These are phyloP conservation scores for Xerus inauris DNA, from an alignment of 2,113 vertebrate species.

Conservation along the genomic window DNA sequence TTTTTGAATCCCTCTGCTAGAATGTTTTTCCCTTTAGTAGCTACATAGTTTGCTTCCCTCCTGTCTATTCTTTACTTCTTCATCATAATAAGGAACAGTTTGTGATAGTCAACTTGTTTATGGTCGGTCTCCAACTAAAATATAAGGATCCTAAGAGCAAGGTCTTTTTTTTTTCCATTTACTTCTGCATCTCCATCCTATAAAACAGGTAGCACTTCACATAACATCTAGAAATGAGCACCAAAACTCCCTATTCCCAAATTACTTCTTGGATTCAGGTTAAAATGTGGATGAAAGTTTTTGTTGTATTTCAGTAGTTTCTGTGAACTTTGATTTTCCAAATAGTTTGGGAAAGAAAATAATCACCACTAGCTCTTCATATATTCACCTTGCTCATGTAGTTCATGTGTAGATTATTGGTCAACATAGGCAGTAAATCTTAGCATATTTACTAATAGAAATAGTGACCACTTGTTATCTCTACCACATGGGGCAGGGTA, in stretches of 20 bases:
- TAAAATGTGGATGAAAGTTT: not conserved
- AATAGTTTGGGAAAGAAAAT: not conserved
- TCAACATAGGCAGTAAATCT: not conserved
- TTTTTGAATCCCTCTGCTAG: conserved; percentile 9
- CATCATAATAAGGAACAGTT: not conserved
- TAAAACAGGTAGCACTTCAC: not conserved
- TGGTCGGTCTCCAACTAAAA: not conserved
- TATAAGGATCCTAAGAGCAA: not conserved
- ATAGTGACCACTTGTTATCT: not conserved
- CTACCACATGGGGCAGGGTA: not conserved
- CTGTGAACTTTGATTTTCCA: conserved; percentile 37
- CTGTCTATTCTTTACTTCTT: not conserved
- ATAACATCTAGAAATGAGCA: not conserved
- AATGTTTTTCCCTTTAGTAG: conserved; percentile 10
- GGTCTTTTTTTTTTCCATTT: not conserved
- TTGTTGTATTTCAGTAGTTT: conserved; percentile 16
- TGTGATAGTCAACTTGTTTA: not conserved
- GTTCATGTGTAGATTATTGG: not conserved
- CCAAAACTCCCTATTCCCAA: not conserved
- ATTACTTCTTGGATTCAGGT: not conserved
- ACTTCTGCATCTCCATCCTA: not conserved
- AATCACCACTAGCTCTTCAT: not conserved
- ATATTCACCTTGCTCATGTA: not conserved
- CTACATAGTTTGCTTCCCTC: not conserved
- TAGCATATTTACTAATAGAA: not conserved